Base-by-base conservation (phyloP, 2,797 vertebrate genomes). In the Acanthurus leucopareius region DNA sequence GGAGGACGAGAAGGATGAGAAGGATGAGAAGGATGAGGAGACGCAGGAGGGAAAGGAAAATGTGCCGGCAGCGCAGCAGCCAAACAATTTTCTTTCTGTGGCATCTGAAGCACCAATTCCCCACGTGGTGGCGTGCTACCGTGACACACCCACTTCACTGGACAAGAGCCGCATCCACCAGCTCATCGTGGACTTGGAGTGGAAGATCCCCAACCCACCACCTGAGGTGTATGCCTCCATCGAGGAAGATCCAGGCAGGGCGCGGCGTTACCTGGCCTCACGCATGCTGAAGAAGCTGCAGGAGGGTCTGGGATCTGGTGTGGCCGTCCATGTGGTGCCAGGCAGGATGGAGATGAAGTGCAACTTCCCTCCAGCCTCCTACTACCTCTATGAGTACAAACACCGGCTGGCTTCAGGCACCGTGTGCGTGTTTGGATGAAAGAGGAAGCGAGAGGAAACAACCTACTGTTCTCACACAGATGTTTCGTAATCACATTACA, bases 141-240 rank as follows among this genome's bases (percentile, higher is more conserved):
- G 86, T 3, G 94, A 95, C 79, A 84, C 83, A 28, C 94, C 93
- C 7, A 85, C 89, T 0, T 92, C 93, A 0, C 87, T 96, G 72
- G 94, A 95, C 72, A 94, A 95, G 87, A 88, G 84, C 42, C 92
- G 91, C 68, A 94, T 94, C 69, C 91, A 95, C 78, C 95, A 94
- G 73, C 91, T 95, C 61, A 95, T 96, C 7, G 91, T 93, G 14
- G 94, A 94, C 73, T 86, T 95, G 80, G 94, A 95, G 82, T 95
- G 94, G 94, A 95, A 95, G 89, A 91, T 95, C 66, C 95, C 94
- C 66, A 96, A 95, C 84, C 94, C 94, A 0, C 94, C 95, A 0
- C 94, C 94, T 0, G 94, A 95, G 58, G 90, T 95, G 49, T 95
- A 95, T 3, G 88, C 94, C 13, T 84, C 93, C 83, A 94, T 94